Conservation (phyloP, 2,113 vertebrate species). For the Falco punctatus region DNA sequence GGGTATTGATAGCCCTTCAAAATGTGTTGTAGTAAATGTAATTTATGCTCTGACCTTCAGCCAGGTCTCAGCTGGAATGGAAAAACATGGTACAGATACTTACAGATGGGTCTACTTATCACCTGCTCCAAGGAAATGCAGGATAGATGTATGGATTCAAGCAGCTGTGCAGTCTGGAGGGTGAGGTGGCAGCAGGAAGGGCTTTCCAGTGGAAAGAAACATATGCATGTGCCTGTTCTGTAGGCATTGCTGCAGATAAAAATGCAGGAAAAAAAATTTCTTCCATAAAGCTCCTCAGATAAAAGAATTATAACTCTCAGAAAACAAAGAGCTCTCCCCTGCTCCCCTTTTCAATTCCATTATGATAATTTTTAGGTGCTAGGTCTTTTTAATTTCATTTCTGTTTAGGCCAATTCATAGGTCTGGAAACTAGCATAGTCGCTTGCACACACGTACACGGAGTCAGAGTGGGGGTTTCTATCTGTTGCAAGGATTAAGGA, state of each 20-base stretch:
- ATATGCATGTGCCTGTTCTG: background rate
- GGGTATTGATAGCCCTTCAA: slow-evolving; percentile 40
- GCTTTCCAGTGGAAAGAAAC: background rate
- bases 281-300: background rate
- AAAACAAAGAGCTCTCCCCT: background rate
- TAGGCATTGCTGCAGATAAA: background rate
- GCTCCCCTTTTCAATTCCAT: background rate
- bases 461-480: background rate
- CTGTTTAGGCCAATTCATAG: background rate
- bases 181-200: background rate
- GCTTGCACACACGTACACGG: rapidly evolving
- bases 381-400: rapidly evolving
- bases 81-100: background rate
- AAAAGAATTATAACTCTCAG: background rate
- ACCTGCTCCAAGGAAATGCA: background rate
- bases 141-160: background rate
- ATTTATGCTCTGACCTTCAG: slow-evolving; percentile 45
- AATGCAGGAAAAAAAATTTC: background rate
- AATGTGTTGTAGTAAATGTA: background rate
- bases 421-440: background rate
- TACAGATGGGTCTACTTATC: background rate
- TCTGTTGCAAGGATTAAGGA: background rate
- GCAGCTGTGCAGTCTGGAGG: background rate
- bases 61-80: slow-evolving; percentile 29
- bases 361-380: background rate